A percentile compares a stretch with the other conserved stretches of the same genome.
Evolutionary conservation across 2,888 invertebrate genomes (phyloP).

Genomic region (Gymnocheta viridis): DNA sequence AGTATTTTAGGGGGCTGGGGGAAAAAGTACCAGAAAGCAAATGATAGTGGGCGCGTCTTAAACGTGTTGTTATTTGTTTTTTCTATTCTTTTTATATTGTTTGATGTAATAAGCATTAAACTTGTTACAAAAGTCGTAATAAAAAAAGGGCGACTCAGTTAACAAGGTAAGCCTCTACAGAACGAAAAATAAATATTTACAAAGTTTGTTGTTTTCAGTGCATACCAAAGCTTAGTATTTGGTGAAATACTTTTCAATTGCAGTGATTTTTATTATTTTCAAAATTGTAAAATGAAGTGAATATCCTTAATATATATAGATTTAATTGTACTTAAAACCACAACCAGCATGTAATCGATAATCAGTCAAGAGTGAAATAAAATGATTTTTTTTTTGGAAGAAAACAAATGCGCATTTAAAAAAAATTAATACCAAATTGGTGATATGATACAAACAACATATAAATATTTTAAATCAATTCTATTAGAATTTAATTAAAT

Average conservation of each 20-base stretch:
- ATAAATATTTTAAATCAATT: not conserved
- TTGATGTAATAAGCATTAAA: conserved; percentile 1
- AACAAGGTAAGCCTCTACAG: no score
- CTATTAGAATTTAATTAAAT: conserved; percentile 27
- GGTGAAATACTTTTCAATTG: not conserved
- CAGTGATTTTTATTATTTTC: not conserved
- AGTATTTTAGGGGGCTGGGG: no score
- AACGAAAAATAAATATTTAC: not conserved
- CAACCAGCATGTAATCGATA: conserved; percentile 26
- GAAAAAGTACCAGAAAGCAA: not conserved
- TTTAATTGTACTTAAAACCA: not conserved
- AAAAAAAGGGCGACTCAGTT: conserved; percentile 7
- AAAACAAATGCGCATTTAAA: conserved; percentile 40
- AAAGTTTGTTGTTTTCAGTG: not conserved
- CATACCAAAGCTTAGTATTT: not conserved
- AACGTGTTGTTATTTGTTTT: conserved; percentile 33
- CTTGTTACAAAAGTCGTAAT: conserved; percentile 7
- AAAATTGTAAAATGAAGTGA: not conserved
- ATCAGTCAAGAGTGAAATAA: conserved; percentile 42
- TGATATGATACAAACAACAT: not conserved
- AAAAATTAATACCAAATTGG: not conserved
- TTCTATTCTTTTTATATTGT: not conserved
- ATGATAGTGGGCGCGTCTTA: conserved; percentile 66
- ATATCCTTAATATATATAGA: conserved; percentile 6
- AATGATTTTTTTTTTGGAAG: not conserved